Evolutionary conservation across 1,140 invertebrate genomes (phyloP).

Genomic region (Orius laevigatus): DNA sequence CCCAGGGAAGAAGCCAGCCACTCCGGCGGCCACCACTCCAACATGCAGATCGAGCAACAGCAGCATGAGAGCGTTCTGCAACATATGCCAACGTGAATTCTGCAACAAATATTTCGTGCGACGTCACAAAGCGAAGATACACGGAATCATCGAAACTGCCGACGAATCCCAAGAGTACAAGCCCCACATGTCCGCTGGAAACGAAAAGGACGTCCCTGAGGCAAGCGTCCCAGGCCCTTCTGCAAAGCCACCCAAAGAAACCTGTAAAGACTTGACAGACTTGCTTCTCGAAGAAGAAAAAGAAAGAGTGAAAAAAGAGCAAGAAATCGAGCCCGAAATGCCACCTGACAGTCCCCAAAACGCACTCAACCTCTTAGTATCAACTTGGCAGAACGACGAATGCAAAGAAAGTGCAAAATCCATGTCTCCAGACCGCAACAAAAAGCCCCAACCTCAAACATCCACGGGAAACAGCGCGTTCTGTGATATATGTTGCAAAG

Average conservation of each 20-base stretch:
- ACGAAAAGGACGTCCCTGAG: slow-evolving; percentile 6
- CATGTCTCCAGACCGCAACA: slow-evolving; percentile 15
- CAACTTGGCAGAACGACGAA: slow-evolving; percentile 16
- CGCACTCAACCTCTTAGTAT: slow-evolving; percentile 8
- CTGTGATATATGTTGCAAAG: slow-evolving; percentile 87
- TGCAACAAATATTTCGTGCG: slow-evolving; percentile 59
- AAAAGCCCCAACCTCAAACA: slow-evolving; percentile 14
- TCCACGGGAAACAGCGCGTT: slow-evolving; percentile 34
- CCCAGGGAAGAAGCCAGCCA: no score
- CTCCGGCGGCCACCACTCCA: no score
- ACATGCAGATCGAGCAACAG: slow-evolving; percentile 27
- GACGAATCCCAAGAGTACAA: slow-evolving; percentile 15
- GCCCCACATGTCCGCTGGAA: background rate
- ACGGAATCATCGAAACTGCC: slow-evolving; percentile 29
- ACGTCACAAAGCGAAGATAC: slow-evolving; percentile 40
- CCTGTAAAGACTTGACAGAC: slow-evolving; percentile 5
- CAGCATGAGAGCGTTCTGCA: slow-evolving; percentile 31
- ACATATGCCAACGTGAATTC: slow-evolving; percentile 48
- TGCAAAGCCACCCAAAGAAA: background rate
- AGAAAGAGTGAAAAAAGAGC: slow-evolving; percentile 14
- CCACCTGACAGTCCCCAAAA: slow-evolving; percentile 10
- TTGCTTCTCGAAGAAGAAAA: slow-evolving; percentile 10
- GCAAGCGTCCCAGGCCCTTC: slow-evolving; percentile 13
- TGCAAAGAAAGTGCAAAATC: slow-evolving; percentile 13
- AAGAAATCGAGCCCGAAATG: slow-evolving; percentile 14